Conservation (phyloP, 2,113 vertebrate genomes). For the Hemiscyllium ocellatum region DNA sequence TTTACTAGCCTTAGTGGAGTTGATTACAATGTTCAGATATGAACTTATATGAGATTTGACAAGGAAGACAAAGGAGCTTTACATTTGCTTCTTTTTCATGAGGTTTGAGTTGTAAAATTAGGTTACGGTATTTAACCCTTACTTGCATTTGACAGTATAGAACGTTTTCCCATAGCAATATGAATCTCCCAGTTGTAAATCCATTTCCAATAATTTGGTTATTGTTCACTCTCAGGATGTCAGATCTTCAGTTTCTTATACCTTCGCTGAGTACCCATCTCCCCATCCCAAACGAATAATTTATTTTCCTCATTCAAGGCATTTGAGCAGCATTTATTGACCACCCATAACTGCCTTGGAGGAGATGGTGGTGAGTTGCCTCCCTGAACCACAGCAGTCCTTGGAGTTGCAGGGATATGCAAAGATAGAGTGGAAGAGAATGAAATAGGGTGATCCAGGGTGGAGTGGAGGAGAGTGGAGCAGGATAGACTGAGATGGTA, state of each 20-base stretch:
- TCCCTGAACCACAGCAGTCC: too few relatives aligned
- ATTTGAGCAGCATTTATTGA: too few relatives aligned
- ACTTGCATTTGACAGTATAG: neutral
- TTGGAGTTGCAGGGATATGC: too few relatives aligned
- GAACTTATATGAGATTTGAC: neutral
- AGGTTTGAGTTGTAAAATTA: neutral
- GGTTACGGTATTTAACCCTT: neutral
- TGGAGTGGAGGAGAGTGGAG: too few relatives aligned
- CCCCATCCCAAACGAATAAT: too few relatives aligned
- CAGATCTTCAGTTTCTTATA: neutral
- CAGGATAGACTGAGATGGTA: too few relatives aligned
- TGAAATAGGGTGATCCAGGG: too few relatives aligned
- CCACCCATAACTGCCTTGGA: too few relatives aligned
- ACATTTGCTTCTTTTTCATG: neutral
- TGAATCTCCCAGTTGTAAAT: neutral
- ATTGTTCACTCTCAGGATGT: neutral
- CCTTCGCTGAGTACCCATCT: too few relatives aligned
- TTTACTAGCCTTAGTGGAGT: neutral
- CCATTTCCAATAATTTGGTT: neutral
- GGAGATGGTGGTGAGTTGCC: too few relatives aligned
- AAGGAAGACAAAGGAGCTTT: neutral
- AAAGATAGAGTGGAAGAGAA: too few relatives aligned
- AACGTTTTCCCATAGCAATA: neutral
- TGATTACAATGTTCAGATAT: neutral
- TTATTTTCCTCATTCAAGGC: too few relatives aligned